Base-by-base conservation (phyloP, 2,113 vertebrate species). In the Rhinolophus sinicus region DNA sequence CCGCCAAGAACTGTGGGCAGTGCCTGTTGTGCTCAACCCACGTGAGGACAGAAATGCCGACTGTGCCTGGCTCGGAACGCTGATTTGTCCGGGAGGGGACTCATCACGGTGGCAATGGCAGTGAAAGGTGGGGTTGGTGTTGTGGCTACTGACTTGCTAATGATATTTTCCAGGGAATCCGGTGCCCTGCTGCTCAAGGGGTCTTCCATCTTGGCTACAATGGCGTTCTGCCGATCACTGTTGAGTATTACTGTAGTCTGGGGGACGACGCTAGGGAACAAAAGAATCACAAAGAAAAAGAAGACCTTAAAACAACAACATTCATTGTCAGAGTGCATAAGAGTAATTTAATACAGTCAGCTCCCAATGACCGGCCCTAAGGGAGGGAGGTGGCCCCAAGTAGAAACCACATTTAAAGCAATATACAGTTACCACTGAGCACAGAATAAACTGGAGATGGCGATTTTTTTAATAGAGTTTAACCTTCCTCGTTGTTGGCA, bases 161-260 rank as follows among this genome's bases (percentile, higher is more conserved):
- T 99, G 96, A 99, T 99, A 97, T 99, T 99, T 97, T 99, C 99
- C 98, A 99, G 98, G 62, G 99, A 99, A 97, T 99, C 99, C 2
- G 99, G 97, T 18, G 99, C 97, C 92, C 99, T 99, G 97, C 30
- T 82, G 92, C 98, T 98, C 97, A 99, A 40, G 0, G 98, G 98
- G 50, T 99, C 99, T 94, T 99, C 99, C 98, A 98, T 98, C 98
- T 99, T 99, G 98, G 99, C 98, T 95, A 99, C 98, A 70, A 98
- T 97, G 47, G 99, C 98, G 88, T 98, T 99, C 81, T 99, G 98
- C 75, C 99, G 98, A 95, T 99, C 99, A 90, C 99, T 99, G 98
- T 99, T 99, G 97, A 99, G 99, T 88, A 99, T 99, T 84, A 99
- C 99, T 19, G 99, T 99, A 94, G 99, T 99, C 98, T 99, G 99